Evolutionary conservation across 2,888 invertebrate genomes (phyloP).

Genomic region (Chymomyza caudatula): DNA sequence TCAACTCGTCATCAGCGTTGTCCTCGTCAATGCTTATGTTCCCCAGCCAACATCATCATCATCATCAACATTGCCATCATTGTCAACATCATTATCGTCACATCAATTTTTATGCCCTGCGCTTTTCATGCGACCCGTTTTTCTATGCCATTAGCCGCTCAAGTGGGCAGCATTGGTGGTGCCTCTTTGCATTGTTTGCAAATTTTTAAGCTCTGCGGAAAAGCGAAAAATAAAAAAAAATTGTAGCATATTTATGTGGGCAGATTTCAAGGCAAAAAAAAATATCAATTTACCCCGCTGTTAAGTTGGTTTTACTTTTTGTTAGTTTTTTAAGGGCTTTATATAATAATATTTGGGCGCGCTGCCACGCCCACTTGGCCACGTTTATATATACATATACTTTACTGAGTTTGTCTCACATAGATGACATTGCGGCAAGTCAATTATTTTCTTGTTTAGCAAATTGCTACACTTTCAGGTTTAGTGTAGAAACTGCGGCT

Average conservation of each 20-base stretch:
- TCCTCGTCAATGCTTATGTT: conserved; percentile 1
- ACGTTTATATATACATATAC: neutral
- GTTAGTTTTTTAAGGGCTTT: conserved; percentile 2
- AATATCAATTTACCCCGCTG: conserved; percentile 51
- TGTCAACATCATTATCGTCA: conserved; percentile 50
- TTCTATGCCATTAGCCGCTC: conserved; percentile 49
- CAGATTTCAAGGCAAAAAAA: conserved; percentile 3
- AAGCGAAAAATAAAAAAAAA: conserved; percentile 30
- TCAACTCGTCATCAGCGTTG: conserved; percentile 20
- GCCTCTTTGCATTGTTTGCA: neutral
- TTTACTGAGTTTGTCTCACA: conserved; percentile 1
- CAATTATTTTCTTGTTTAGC: conserved; percentile 67
- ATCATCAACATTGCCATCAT: conserved; percentile 25
- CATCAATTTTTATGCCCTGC: conserved; percentile 54
- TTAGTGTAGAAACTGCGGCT: conserved; percentile 40
- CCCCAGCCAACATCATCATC: conserved; percentile 12
- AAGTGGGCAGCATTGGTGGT: conserved; percentile 35
- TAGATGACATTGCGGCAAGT: conserved; percentile 55
- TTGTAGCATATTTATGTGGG: conserved; percentile 52
- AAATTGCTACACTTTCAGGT: conserved; percentile 63
- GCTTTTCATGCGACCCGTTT: conserved; percentile 57
- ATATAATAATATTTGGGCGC: neutral
- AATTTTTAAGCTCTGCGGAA: neutral
- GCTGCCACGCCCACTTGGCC: neutral
- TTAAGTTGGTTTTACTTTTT: conserved; percentile 39